phyloP scores from a whole-genome alignment of 2,888 invertebrate genomes.

The Aproaerema taeniolella region DNA sequence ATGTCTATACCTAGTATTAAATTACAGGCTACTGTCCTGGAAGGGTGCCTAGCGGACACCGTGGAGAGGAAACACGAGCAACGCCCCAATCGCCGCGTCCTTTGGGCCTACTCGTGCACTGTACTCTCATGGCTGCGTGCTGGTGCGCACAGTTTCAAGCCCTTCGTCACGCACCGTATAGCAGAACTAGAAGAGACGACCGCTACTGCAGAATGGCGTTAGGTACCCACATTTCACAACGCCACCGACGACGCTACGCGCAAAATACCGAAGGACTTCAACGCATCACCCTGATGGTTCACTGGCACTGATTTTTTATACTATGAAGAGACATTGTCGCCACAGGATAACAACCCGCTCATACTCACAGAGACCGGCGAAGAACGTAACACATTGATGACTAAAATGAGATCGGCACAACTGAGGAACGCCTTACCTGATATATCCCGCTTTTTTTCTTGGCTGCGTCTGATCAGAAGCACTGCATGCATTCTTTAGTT shows the following conservation, averaged over 20 bases:
- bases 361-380: too few species aligned
- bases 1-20: slow-evolving; percentile 18
- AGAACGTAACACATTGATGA: too few species aligned
- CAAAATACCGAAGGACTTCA: neutral
- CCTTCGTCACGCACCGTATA: neutral
- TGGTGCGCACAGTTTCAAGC: neutral
- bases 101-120: slow-evolving; percentile 1
- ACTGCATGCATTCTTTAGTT: slow-evolving; percentile 8
- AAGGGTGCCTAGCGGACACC: neutral
- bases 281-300: slow-evolving; percentile 2
- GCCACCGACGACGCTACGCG: slow-evolving; percentile 1
- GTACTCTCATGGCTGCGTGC: neutral
- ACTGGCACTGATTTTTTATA: neutral
- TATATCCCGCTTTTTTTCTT: neutral
- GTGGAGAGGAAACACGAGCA: neutral
- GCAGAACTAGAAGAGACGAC: slow-evolving; percentile 1
- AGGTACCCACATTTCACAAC: slow-evolving; percentile 9
- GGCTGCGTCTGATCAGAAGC: slow-evolving; percentile 6
- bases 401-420: too few species aligned
- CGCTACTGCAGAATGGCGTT: slow-evolving; percentile 13
- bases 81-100: neutral
- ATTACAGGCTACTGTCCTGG: slow-evolving; percentile 17
- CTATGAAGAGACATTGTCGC: neutral
- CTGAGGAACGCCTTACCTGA: neutral
- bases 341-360: too few species aligned